These are phyloP conservation scores for Mechanitis messenoides DNA, from an alignment of 2,888 invertebrate species.

Conservation along the genomic window DNA sequence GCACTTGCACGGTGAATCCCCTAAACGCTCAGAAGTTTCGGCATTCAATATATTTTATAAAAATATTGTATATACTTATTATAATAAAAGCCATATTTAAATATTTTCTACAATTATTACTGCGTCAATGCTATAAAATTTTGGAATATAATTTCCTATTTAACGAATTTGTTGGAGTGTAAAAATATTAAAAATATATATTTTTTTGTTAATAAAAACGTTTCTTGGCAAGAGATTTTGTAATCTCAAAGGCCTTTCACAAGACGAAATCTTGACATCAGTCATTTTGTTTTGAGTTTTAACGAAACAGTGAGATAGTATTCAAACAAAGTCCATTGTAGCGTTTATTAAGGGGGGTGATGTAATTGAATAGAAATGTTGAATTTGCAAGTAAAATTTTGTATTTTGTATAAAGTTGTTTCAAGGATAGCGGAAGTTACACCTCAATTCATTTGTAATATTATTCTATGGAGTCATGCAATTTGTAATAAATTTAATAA, in stretches of 20 bases:
- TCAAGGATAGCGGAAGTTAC: slow-evolving; percentile 30
- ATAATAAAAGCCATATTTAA: too few species aligned
- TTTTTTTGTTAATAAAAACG: neutral
- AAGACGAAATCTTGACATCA: slow-evolving; percentile 23
- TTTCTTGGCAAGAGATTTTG: neutral
- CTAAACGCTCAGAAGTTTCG: too few species aligned
- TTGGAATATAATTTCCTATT: too few species aligned
- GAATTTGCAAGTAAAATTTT: slow-evolving; percentile 37
- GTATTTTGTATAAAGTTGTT: slow-evolving; percentile 30
- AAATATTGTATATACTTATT: too few species aligned
- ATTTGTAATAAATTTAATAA: slow-evolving; percentile 49
- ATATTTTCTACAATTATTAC: too few species aligned
- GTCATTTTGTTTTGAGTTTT: slow-evolving; percentile 24
- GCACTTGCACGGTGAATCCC: too few species aligned
- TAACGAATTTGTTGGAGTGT: too few species aligned
- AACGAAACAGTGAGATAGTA: slow-evolving; percentile 26
- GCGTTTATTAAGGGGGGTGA: slow-evolving; percentile 30
- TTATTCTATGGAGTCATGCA: slow-evolving; percentile 37
- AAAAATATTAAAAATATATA: neutral
- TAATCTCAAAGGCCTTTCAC: slow-evolving; percentile 12
- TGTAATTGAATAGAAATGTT: slow-evolving; percentile 34
- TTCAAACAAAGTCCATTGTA: slow-evolving; percentile 28
- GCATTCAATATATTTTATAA: too few species aligned
- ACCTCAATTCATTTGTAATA: slow-evolving; percentile 35
- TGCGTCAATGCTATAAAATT: too few species aligned